A percentile compares a stretch with the other conserved stretches of the same genome.
phyloP scores from a whole-genome alignment of 2,113 vertebrate species.

The Pantherophis guttatus region DNA sequence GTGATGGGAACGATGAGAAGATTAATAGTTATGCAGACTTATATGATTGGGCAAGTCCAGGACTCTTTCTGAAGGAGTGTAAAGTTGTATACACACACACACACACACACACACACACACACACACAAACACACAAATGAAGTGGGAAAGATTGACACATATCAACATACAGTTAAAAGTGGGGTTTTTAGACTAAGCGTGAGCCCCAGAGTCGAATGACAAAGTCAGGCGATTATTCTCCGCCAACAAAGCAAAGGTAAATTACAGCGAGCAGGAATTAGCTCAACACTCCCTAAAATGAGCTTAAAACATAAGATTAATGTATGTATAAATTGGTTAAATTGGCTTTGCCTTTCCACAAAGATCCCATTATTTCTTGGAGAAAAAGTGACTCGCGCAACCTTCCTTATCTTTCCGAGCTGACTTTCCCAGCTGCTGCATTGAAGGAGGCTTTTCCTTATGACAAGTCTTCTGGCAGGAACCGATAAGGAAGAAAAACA shows the following conservation, averaged over 20 bases:
- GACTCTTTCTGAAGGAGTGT: neutral
- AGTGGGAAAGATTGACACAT: neutral
- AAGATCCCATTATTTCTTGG: conserved; percentile 66
- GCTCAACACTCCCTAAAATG: conserved; percentile 44
- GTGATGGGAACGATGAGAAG: too few relatives aligned
- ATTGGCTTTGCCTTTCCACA: conserved; percentile 60
- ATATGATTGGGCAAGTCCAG: neutral
- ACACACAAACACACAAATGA: too few relatives aligned
- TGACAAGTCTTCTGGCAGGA: conserved; percentile 58
- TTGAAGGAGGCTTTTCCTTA: conserved; percentile 60
- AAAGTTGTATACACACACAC: neutral
- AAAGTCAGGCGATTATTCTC: conserved; percentile 28
- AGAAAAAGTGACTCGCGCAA: conserved; percentile 56
- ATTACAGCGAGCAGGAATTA: conserved; percentile 43
- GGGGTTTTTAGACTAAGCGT: neutral
- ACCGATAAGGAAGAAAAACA: conserved; percentile 68
- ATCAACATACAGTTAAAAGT: neutral
- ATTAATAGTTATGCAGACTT: too few relatives aligned
- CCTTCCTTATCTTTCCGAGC: conserved; percentile 68
- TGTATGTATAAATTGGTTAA: conserved; percentile 59
- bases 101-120: neutral
- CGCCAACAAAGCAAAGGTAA: conserved; percentile 42
- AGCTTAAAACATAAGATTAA: conserved; percentile 68
- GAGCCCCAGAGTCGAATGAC: neutral
- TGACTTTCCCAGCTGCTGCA: conserved; percentile 68